These are phyloP conservation scores for Erythrolamprus reginae DNA, from an alignment of 2,113 vertebrate species.

Conservation along the genomic window DNA sequence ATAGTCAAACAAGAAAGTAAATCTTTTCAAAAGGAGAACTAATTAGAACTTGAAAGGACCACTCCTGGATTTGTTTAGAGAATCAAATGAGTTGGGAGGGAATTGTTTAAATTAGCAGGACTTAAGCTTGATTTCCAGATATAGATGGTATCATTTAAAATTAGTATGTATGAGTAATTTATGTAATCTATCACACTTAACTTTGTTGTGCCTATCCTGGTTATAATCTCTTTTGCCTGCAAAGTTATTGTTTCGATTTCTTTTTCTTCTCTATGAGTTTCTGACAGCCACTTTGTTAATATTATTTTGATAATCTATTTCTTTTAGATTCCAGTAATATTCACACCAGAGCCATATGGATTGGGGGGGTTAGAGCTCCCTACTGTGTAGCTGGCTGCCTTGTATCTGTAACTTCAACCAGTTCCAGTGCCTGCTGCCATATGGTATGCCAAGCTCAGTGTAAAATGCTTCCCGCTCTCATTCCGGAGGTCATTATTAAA, in stretches of 20 bases:
- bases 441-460: neutral
- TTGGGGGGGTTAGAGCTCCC: slow-evolving; percentile 20
- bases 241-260: neutral
- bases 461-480: neutral
- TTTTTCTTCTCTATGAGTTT: neutral
- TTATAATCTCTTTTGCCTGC: neutral
- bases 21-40: neutral
- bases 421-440: neutral
- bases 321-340: slow-evolving; percentile 22
- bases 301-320: slow-evolving; percentile 14
- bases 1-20: neutral
- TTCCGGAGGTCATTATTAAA: neutral
- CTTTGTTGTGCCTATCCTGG: neutral
- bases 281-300: neutral
- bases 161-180: slow-evolving; percentile 4
- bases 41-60: neutral
- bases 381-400: slow-evolving; percentile 2
- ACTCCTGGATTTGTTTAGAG: neutral
- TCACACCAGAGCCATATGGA: neutral
- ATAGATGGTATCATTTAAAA: neutral
- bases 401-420: slow-evolving; percentile 1
- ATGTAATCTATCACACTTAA: neutral
- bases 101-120: neutral
- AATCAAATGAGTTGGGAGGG: neutral
- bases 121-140: neutral